Evolutionary conservation across 1,140 invertebrate species (phyloP), one percentile per base, ranked within the genome.

Genomic region (Pristionchus pacificus): DNA sequence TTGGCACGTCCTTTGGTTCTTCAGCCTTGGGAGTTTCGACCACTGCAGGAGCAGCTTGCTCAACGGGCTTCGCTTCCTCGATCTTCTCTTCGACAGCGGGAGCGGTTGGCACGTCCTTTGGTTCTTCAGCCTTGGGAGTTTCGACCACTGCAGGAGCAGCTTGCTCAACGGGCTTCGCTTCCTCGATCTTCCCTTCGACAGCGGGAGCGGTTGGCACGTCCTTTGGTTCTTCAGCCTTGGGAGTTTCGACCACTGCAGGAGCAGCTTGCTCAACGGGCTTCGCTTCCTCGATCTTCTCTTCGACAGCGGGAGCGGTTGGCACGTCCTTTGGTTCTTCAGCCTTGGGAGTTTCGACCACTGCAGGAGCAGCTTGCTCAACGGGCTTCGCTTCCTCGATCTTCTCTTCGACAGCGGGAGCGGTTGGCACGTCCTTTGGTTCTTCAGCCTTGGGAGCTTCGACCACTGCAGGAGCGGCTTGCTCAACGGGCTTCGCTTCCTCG

Each of bases 171-270:
- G n/a, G n/a, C n/a, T n/a, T n/a, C 63, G 29, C 15, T 38, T 65
- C 15, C 63, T 65, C 31, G 15, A 65, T 2, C 63, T 65, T 65
- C 63, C 15, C 15, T 38, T 65, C 15, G 10, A 32, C 15, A 65
- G 63, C 19, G n/a, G 29, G 24, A 24, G 15, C 28, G n/a, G 29
- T 38, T 24, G 15, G 15, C n/a, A 65, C 31, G 19, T 27, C 19
- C 31, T 65, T 29, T 24, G 28, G 63, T 31, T 29, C 63, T 30
- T 65, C 63, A 29, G 28, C 29, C 63, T 65, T 65, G n/a, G n/a
- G n/a, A n/a, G n/a, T n/a, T n/a, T n/a, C n/a, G n/a, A n/a, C n/a
- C n/a, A n/a, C n/a, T n/a, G n/a, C n/a, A n/a, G n/a, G n/a, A n/a
- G n/a, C n/a, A n/a, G n/a, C n/a, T n/a, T n/a, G n/a, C n/a, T n/a